These are phyloP conservation scores for Archips xylosteana DNA, from an alignment of 2,888 invertebrate genomes.

Conservation along the genomic window DNA sequence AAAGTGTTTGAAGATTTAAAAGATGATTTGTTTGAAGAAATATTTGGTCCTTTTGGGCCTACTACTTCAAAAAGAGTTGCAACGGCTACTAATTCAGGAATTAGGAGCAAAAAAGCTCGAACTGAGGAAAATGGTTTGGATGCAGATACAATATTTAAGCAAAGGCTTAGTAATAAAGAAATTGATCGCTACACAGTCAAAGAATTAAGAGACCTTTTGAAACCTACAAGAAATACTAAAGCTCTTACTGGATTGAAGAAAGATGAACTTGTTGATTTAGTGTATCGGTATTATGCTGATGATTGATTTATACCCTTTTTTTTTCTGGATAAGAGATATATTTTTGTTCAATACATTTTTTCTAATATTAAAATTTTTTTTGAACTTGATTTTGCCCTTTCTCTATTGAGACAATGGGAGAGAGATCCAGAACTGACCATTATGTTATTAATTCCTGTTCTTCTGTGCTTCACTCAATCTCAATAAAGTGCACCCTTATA, in stretches of 20 bases:
- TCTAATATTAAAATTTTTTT: not conserved
- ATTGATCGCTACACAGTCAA: slow-evolving; percentile 66
- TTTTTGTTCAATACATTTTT: slow-evolving; percentile 17
- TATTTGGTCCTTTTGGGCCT: slow-evolving; percentile 75
- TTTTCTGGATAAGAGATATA: slow-evolving; percentile 7
- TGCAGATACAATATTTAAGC: slow-evolving; percentile 57
- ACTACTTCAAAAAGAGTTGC: slow-evolving; percentile 61
- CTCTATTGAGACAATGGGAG: too few relatives aligned
- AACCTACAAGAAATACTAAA: slow-evolving; percentile 59
- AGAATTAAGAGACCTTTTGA: slow-evolving; percentile 70
- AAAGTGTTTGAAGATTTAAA: slow-evolving; percentile 61
- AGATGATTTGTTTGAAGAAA: slow-evolving; percentile 72
- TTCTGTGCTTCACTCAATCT: too few relatives aligned
- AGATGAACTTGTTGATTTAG: slow-evolving; percentile 67
- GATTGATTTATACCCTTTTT: slow-evolving; percentile 12
- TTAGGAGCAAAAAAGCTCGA: slow-evolving; percentile 58
- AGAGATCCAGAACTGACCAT: too few relatives aligned
- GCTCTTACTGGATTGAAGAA: slow-evolving; percentile 71
- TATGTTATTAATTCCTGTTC: too few relatives aligned
- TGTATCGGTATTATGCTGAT: slow-evolving; percentile 60
- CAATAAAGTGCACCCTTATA: too few relatives aligned
- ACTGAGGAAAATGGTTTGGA: slow-evolving; percentile 56
- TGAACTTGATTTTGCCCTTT: not conserved
- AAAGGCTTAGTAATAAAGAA: slow-evolving; percentile 57
- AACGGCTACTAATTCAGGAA: slow-evolving; percentile 46